A percentile compares a stretch with the other conserved stretches of the same genome.
These are phyloP conservation scores for Scolopax bukidnonensis DNA, from an alignment of 2,797 vertebrate genomes.

Conservation along the genomic window DNA sequence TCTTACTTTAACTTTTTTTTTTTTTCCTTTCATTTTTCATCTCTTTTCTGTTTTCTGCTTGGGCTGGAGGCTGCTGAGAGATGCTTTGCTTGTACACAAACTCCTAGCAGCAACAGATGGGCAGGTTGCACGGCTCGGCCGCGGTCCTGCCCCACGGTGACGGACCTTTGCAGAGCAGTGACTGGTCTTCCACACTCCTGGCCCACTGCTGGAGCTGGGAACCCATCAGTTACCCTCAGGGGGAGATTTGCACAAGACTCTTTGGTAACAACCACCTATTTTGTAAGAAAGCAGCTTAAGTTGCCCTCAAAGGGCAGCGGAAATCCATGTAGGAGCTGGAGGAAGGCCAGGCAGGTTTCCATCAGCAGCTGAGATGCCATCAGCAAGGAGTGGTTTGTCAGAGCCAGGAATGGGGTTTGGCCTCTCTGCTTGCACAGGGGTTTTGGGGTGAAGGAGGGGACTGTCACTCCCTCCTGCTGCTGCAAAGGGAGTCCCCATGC, in stretches of 20 bases:
- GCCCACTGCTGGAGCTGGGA: not conserved
- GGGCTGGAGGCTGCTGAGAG: not conserved
- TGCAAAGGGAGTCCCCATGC: not conserved
- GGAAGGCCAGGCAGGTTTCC: not conserved
- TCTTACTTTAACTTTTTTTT: not conserved
- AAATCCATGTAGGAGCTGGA: not conserved
- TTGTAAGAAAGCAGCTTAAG: not conserved
- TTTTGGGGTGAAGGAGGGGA: not conserved
- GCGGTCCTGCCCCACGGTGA: rapidly evolving
- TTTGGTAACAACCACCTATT: not conserved
- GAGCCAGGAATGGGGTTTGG: not conserved
- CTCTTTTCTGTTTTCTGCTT: not conserved
- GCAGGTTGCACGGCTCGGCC: rapidly evolving
- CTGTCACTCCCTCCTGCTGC: not conserved
- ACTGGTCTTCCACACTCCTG: rapidly evolving
- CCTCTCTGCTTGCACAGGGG: not conserved
- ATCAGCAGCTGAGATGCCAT: rapidly evolving
- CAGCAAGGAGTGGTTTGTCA: not conserved
- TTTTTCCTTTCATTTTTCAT: not conserved
- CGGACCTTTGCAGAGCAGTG: not conserved
- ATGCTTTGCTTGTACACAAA: not conserved
- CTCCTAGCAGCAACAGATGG: rapidly evolving
- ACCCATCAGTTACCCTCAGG: not conserved
- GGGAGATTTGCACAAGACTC: not conserved
- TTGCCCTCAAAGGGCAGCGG: not conserved